These are phyloP conservation scores for Pegoplata infirma DNA, from an alignment of 2,888 invertebrate species.

Conservation along the genomic window DNA sequence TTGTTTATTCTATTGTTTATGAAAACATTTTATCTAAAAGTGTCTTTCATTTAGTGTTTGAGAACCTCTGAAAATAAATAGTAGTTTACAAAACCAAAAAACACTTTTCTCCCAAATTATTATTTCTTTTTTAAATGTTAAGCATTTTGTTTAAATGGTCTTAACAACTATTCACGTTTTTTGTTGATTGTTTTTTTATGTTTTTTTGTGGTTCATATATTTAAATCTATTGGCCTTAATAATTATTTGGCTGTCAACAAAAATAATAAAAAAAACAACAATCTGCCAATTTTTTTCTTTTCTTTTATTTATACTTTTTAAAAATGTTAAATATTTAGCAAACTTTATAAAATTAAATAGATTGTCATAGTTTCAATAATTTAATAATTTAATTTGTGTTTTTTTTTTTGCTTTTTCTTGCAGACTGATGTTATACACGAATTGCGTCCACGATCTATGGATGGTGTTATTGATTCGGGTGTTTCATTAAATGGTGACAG, in stretches of 20 bases:
- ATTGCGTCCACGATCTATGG: conserved; percentile 76
- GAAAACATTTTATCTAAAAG: too few relatives aligned
- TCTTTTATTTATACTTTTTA: too few relatives aligned
- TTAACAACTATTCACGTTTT: too few relatives aligned
- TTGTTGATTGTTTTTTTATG: too few relatives aligned
- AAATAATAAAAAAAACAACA: background rate
- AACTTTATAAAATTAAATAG: background rate
- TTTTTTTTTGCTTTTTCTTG: conserved; percentile 59
- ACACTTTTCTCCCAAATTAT: background rate
- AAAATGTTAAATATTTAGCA: background rate
- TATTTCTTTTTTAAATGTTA: conserved; percentile 6
- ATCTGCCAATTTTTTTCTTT: too few relatives aligned
- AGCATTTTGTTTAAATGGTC: background rate
- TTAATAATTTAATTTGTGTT: conserved; percentile 1
- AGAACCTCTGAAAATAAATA: too few relatives aligned
- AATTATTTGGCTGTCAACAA: background rate
- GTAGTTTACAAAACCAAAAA: too few relatives aligned
- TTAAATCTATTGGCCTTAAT: too few relatives aligned
- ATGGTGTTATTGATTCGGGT: conserved; percentile 76
- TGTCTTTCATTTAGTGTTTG: too few relatives aligned
- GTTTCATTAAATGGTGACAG: conserved; percentile 75
- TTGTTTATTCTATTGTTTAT: too few relatives aligned
- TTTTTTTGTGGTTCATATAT: too few relatives aligned
- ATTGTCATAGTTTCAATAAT: background rate
- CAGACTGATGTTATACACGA: conserved; percentile 76